Base-by-base conservation (phyloP, 2,797 vertebrate genomes). In the Galago senegalensis region DNA sequence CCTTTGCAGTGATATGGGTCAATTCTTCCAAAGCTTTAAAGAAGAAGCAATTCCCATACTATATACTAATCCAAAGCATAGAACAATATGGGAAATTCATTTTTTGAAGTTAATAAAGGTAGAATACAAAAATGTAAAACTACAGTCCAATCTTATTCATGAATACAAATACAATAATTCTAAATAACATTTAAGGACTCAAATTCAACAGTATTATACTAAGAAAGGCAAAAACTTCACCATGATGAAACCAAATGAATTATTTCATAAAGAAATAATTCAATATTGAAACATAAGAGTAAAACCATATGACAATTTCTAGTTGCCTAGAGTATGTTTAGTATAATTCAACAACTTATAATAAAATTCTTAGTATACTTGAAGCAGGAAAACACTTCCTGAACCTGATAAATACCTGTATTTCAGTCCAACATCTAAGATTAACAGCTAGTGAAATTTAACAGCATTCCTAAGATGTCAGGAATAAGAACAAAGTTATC, bases 41-140 rank as follows among this genome's bases (percentile, higher is more conserved):
- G 25, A 96, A 65, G 37, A 91, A 49, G 37, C 11, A 87, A 93
- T 58, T 91, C 10, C 40, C 96, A 83, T 29, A 75, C 5, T 80
- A 81, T 46, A 11, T 58, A 65, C 63, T 94, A 93, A 90, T 90
- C 34, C 85, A 91, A 25, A 79, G 23, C 29, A 61, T 0, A 43
- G 29, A 94, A 75, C 43, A 80, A 76, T 3, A 81, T 23, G 8
- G 70, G 88, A 79, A 79, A 53, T 65, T 61, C 60, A 84, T 13
- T 73, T 95, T 94, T 84, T 69, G 5, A 96, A 86, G 34, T 18
- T 94, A 80, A 77, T 67, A 83, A 94, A 97, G 43, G 53, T 56
- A 89, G 37, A 83, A 77, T 93, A 89, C 7, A 86, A 96, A 94
- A 95, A 93, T 95, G 58, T 65, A 96, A 92, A 96, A 94, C 72